Evolutionary conservation across 2,888 invertebrate species (phyloP).

Genomic region (Cheiracanthium punctorium): DNA sequence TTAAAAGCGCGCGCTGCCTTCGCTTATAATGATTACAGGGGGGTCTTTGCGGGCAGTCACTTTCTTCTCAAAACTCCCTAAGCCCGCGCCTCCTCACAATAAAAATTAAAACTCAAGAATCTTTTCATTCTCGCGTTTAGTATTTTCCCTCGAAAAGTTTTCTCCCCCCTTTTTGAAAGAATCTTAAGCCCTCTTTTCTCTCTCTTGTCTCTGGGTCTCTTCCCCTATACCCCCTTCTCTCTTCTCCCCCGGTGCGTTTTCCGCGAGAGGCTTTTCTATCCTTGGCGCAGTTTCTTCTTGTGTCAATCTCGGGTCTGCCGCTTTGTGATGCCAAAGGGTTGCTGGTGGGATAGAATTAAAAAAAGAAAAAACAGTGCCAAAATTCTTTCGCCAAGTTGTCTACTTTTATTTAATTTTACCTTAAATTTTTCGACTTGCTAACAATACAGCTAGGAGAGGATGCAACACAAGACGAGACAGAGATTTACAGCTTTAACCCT

Average conservation of each 20-base stretch:
- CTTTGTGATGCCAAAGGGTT: slow-evolving; percentile 51
- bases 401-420: no score
- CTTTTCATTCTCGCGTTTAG: slow-evolving; percentile 70
- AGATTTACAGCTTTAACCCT: no score
- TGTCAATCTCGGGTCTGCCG: slow-evolving; percentile 44
- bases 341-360: background rate
- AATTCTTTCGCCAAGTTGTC: background rate
- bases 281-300: slow-evolving; percentile 56
- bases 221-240: slow-evolving; percentile 33
- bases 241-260: slow-evolving; percentile 27
- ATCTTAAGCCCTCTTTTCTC: slow-evolving; percentile 41
- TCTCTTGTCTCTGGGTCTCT: no score
- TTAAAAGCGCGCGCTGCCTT: slow-evolving; percentile 42
- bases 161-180: no score
- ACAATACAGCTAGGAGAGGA: no score
- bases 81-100: slow-evolving; percentile 58
- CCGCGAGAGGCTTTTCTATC: slow-evolving; percentile 14
- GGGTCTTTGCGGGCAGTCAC: slow-evolving; percentile 62
- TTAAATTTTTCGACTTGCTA: no score
- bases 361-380: slow-evolving; percentile 24
- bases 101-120: slow-evolving; percentile 70
- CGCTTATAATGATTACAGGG: slow-evolving; percentile 63
- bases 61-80: slow-evolving; percentile 60
- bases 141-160: slow-evolving; percentile 35
- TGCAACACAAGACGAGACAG: no score